Evolutionary conservation across 2,797 vertebrate species (phyloP).

Genomic region (Sebastes trivittatus): DNA sequence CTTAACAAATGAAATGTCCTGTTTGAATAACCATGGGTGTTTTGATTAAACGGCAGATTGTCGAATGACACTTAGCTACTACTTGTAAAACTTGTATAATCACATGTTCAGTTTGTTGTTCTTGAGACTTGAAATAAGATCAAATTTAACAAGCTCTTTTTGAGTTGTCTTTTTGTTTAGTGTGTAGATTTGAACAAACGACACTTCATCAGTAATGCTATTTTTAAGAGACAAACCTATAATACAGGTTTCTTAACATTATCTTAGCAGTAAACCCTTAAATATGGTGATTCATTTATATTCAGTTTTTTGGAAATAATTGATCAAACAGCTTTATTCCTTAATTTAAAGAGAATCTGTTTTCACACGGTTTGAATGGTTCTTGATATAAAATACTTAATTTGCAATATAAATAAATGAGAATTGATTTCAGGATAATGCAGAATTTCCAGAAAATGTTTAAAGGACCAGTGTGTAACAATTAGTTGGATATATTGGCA

Average conservation of each 20-base stretch:
- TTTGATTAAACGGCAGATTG: constrained; percentile 6
- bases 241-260: not conserved
- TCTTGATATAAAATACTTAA: not conserved
- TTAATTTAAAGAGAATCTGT: not conserved
- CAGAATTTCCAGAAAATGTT: not conserved
- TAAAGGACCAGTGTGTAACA: too few relatives aligned
- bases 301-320: not conserved
- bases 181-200: not conserved
- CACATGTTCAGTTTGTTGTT: constrained; percentile 39
- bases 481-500: too few relatives aligned
- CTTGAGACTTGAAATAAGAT: constrained; percentile 58
- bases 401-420: not conserved
- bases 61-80: not conserved
- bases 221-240: not conserved
- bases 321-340: not conserved
- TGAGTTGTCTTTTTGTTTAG: not conserved
- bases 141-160: constrained; percentile 15
- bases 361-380: not conserved
- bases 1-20: not conserved
- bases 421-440: not conserved
- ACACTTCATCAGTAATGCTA: not conserved
- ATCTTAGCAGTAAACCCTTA: not conserved
- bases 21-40: constrained; percentile 7
- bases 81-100: constrained; percentile 55
- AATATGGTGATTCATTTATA: not conserved